phyloP scores from a whole-genome alignment of 2,113 vertebrate species.

The Pelusios castaneus region DNA sequence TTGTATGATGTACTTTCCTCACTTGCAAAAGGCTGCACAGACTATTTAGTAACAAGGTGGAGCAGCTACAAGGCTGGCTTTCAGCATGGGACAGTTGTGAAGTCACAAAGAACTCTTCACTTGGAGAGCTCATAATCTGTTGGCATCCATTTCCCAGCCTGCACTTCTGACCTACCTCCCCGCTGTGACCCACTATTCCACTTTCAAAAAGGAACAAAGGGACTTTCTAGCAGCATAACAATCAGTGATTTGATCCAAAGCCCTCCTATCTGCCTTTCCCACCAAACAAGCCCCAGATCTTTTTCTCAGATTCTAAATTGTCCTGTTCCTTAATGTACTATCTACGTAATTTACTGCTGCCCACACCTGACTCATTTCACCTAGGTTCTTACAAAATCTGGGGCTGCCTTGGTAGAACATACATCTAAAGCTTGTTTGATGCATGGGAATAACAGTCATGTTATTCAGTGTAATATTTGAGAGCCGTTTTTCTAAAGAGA shows the following conservation, averaged over 20 bases:
- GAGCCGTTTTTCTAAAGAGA: not conserved
- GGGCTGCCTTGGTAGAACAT: not conserved
- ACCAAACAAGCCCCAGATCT: not conserved
- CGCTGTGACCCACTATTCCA: not conserved
- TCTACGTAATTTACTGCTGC: fast-evolving
- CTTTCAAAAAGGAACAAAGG: not conserved
- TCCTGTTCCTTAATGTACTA: not conserved
- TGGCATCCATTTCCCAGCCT: not conserved
- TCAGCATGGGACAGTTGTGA: not conserved
- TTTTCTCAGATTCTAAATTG: not conserved
- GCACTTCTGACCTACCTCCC: not conserved
- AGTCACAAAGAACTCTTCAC: not conserved
- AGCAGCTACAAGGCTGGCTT: not conserved
- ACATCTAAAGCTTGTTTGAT: not conserved
- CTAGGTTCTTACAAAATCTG: not conserved
- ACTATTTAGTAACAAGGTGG: not conserved
- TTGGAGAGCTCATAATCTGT: not conserved
- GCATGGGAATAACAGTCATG: not conserved
- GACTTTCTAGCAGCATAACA: not conserved
- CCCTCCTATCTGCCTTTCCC: not conserved
- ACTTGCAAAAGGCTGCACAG: not conserved
- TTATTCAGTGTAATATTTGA: not conserved
- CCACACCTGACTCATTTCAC: not conserved
- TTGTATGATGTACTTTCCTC: not conserved
- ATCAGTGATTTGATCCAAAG: not conserved